Percentiles rank a stretch among this genome's conserved stretches.
Conservation (phyloP, 2,888 invertebrate genomes). For the Aporophyla nigra region DNA sequence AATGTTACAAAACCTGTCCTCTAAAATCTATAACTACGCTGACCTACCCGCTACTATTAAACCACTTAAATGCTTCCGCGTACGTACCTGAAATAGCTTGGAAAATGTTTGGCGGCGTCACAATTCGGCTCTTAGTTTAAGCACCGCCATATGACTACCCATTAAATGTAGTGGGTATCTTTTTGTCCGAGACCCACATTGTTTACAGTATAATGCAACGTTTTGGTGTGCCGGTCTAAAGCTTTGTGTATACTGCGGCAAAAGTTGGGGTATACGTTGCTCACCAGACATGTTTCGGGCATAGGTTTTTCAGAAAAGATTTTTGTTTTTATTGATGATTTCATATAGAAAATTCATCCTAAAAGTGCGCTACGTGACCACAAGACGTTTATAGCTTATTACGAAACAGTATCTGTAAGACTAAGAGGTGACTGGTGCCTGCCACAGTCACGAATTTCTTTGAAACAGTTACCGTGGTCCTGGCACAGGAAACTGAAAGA, state of each 20-base stretch:
- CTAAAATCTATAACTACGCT: neutral
- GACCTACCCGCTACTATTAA: neutral
- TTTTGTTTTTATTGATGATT: neutral
- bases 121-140: constrained; percentile 78
- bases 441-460: too few relatives aligned
- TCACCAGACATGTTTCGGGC: neutral
- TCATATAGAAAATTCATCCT: neutral
- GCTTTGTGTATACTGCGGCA: constrained; percentile 23
- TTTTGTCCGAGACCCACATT: constrained; percentile 76
- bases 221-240: constrained; percentile 72
- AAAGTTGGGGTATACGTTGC: neutral
- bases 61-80: constrained; percentile 40
- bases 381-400: neutral
- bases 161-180: constrained; percentile 77
- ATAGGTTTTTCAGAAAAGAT: neutral
- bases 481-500: too few relatives aligned
- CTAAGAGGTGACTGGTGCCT: too few relatives aligned
- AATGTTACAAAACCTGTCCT: neutral
- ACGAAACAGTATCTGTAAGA: neutral
- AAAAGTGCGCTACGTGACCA: neutral
- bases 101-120: constrained; percentile 65
- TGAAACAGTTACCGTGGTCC: too few relatives aligned
- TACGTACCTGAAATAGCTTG: constrained; percentile 61
- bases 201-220: constrained; percentile 76
- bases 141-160: constrained; percentile 75